phyloP scores from a whole-genome alignment of 1,140 invertebrate genomes.

The Protaetia brevitarsis region DNA sequence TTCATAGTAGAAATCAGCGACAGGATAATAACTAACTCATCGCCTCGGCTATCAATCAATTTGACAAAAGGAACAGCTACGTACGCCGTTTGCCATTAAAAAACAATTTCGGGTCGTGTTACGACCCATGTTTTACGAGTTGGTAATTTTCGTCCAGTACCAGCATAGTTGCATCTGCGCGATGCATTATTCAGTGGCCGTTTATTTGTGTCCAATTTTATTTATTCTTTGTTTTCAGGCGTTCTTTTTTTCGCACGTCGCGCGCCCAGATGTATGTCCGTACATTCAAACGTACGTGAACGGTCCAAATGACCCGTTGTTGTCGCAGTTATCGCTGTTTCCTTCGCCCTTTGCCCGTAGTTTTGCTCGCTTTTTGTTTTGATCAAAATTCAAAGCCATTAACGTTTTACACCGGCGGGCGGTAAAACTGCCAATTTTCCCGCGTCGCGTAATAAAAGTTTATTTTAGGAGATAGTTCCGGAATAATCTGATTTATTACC shows the following conservation, averaged over 20 bases:
- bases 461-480: slow-evolving; percentile 8
- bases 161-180: not conserved
- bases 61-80: slow-evolving; percentile 20
- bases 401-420: slow-evolving; percentile 3
- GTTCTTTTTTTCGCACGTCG: not conserved
- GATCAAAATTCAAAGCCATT: slow-evolving; percentile 13
- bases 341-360: not conserved
- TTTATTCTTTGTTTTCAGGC: slow-evolving; percentile 5
- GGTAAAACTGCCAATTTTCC: slow-evolving; percentile 3
- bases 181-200: slow-evolving; percentile 20
- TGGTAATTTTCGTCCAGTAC: slow-evolving; percentile 16
- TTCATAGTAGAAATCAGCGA: slow-evolving; percentile 16
- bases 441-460: not conserved
- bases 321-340: slow-evolving; percentile 13
- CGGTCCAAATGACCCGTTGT: slow-evolving; percentile 4
- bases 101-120: slow-evolving; percentile 28
- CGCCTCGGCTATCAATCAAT: not conserved
- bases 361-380: not conserved
- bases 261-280: not conserved
- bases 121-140: not conserved
- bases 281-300: not conserved
- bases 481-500: not conserved
- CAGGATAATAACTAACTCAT: slow-evolving; percentile 28
- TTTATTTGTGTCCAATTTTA: slow-evolving; percentile 17
- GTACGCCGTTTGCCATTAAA: slow-evolving; percentile 27